Evolutionary conservation across 2,888 invertebrate species (phyloP), one percentile per base, ranked within the genome.

Genomic region (Galeruca laticollis): DNA sequence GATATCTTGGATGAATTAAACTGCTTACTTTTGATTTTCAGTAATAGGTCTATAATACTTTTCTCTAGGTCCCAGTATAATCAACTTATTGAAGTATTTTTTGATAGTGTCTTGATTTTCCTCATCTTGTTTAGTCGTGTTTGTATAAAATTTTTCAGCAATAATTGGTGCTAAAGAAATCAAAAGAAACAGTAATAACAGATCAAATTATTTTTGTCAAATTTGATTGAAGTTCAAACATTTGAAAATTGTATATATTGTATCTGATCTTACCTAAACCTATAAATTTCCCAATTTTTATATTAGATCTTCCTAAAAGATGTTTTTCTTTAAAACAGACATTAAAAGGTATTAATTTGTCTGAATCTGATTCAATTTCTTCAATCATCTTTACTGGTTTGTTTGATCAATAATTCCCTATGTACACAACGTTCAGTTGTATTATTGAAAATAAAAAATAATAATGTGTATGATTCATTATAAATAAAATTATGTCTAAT

Each of bases 1-100:
- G 5, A 57, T 35, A 40, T 56, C 8, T 60, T 63, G 11, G 18
- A 13, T 35, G 13, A 40, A 62, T 68, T 26, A 62, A 47, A n/a
- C 47, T 68, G 13, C 62, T 59, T 73, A 85, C 86, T 71, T 79
- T 80, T 86, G 86, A 73, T 84, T 86, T 81, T 86, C 86, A 33
- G 86, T 84, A 26, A 78, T 73, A 5, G 84, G 83, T 33, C 75
- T 67, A 13, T 64, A 49, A 69, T 81, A 82, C 75, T 81, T 84
- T 71, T 85, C 81, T 43, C 77, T 72, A 0, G 84, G 84, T 8
- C 80, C 79, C 35, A 75, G 65, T 11, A 77, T 76, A 70, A 79
- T 78, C 59, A 86, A 77, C 65, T 79, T 78, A 18, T 82, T 67
- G 2, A 83, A 74, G 66, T 82, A 79, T 71, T 79, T 76, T 37